Base-by-base conservation (phyloP, 2,797 vertebrate species). In the Oryzias sinensis region DNA sequence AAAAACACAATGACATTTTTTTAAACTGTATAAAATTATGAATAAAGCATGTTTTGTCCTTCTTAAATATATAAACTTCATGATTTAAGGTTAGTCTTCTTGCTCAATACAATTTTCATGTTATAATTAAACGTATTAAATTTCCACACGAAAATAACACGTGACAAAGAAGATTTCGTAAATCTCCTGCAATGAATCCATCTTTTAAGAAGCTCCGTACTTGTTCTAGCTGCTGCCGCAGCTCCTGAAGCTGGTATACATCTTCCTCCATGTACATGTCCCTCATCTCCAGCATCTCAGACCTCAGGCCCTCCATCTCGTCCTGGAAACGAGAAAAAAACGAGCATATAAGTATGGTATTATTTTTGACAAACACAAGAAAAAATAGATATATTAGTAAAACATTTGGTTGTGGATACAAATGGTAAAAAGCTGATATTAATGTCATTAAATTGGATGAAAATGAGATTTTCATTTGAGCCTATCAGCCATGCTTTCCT, bases 231-330 rank as follows among this genome's bases (percentile, higher is more conserved):
- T 99, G 96, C 87, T 97, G 96, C 40, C 97, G 87, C 51, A 98
- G 93, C 62, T 99, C 97, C 90, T 99, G 97, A 55, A 99, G 85
- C 87, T 98, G 97, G 85, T 99, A 98, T 33, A 98, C 95, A 0
- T 99, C 97, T 45, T 99, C 97, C 79, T 99, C 97, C 95, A 99
- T 93, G 86, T 98, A 99, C 85, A 98, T 96, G 4, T 99, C 97
- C 56, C 97, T 89, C 97, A 99, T 98, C 91, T 99, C 97, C 90
- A 98, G 91, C 97, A 99, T 99, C 88, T 99, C 97, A 0, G 96
- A 96, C 0, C 97, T 91, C 66, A 98, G 87, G 91, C 99, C 97
- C 86, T 99, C 97, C 13, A 99, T 96, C 88, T 99, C 97, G 52
- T 99, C 97, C 97, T 99, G 83, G 0, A 7, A 5, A 45, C 3